These are phyloP conservation scores for Euborellia annulipes DNA, from an alignment of 1,140 invertebrate species.

Conservation along the genomic window DNA sequence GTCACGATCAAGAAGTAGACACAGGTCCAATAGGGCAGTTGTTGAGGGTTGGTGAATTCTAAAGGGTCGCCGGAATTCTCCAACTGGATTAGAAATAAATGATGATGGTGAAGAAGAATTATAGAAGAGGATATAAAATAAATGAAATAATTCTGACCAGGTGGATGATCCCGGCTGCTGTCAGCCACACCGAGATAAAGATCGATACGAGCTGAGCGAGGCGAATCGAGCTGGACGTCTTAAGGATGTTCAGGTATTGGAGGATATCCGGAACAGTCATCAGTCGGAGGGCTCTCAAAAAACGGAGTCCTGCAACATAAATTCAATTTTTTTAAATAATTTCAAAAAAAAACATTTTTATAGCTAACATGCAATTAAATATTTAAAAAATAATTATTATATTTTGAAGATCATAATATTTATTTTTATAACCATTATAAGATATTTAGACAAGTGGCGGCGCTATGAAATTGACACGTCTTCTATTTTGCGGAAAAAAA, in stretches of 20 bases:
- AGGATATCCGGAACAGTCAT: slow-evolving; percentile 99
- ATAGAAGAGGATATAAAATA: too few species aligned
- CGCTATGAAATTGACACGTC: too few species aligned
- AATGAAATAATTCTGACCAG: slow-evolving; percentile 76
- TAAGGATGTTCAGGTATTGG: slow-evolving; percentile 98
- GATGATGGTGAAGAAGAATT: background rate
- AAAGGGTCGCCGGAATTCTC: slow-evolving; percentile 97
- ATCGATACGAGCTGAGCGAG: slow-evolving; percentile 96
- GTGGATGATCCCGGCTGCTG: slow-evolving; percentile 92
- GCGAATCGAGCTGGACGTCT: slow-evolving; percentile 95
- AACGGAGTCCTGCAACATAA: slow-evolving; percentile 96
- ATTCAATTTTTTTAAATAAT: too few species aligned
- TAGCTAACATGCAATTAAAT: too few species aligned
- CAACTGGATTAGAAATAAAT: slow-evolving; percentile 42
- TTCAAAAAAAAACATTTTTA: too few species aligned
- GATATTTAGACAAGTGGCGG: too few species aligned
- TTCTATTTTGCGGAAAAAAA: too few species aligned
- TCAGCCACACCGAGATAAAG: slow-evolving; percentile 96
- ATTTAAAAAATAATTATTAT: too few species aligned
- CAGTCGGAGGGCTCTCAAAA: slow-evolving; percentile 94
- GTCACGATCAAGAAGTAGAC: slow-evolving; percentile 98
- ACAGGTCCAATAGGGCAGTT: slow-evolving; percentile 93
- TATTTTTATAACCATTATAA: too few species aligned
- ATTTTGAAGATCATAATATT: too few species aligned
- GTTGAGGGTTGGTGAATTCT: slow-evolving; percentile 85